phyloP scores from a whole-genome alignment of 2,113 vertebrate genomes.

The Ellobius talpinus region DNA sequence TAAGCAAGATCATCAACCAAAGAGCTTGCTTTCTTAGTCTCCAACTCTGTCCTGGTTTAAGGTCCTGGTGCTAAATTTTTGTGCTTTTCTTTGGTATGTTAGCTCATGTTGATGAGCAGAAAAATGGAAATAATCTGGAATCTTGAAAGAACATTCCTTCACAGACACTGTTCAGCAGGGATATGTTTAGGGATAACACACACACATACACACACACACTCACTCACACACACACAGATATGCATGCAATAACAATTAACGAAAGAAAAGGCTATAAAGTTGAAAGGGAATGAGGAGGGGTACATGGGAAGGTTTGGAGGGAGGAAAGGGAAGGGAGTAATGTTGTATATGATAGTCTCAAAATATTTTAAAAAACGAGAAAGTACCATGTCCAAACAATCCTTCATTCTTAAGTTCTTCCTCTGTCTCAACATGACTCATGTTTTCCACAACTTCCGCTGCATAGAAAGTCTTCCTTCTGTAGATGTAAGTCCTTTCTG shows the following conservation, averaged over 20 bases:
- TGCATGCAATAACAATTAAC: background rate
- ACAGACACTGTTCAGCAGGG: background rate
- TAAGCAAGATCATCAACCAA: background rate
- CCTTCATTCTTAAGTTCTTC: conserved; percentile 20
- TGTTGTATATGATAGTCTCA: background rate
- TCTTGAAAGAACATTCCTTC: background rate
- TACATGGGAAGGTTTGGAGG: background rate
- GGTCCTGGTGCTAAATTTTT: no score
- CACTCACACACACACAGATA: background rate
- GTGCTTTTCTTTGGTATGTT: background rate
- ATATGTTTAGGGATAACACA: background rate
- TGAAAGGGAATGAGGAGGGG: background rate
- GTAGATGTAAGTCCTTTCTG: background rate
- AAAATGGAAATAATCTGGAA: background rate
- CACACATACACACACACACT: no score
- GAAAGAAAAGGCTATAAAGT: background rate
- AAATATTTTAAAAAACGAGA: background rate
- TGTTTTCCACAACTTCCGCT: background rate
- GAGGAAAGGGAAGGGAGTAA: background rate
- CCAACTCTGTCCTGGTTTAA: background rate
- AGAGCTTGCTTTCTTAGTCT: background rate
- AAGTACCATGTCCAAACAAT: background rate
- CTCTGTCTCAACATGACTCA: conserved; percentile 1
- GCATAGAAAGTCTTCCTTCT: conserved; percentile 1
- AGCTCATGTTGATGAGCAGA: background rate